Evolutionary conservation across 35 echinoderm and acorn worm species (phyloP).

Genomic region (Amphiura filiformis): DNA sequence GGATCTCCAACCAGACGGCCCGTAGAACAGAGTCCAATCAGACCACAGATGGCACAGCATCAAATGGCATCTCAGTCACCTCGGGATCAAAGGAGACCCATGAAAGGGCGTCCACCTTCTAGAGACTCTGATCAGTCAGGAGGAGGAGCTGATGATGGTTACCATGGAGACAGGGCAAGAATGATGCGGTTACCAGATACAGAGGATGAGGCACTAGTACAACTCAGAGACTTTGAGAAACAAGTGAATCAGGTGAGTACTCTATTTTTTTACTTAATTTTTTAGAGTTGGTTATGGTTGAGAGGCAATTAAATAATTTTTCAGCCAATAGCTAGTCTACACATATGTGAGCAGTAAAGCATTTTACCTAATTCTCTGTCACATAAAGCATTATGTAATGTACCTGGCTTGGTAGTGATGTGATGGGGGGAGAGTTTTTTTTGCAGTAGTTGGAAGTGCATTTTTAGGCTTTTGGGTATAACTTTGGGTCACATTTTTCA

Average conservation of each 20-base stretch:
- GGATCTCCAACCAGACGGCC: background rate
- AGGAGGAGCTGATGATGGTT: background rate
- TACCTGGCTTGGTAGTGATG: too few species aligned
- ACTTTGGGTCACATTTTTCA: too few species aligned
- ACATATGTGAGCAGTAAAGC: too few species aligned
- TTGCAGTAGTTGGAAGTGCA: too few species aligned
- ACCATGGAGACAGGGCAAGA: slow-evolving; percentile 13
- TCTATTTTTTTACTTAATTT: too few species aligned
- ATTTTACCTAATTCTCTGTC: too few species aligned
- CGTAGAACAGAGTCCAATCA: background rate
- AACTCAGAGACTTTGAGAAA: slow-evolving; percentile 69
- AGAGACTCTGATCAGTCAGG: background rate
- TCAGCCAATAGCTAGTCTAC: too few species aligned
- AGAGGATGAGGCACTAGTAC: slow-evolving; percentile 71
- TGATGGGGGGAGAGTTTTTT: too few species aligned
- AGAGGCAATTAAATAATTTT: too few species aligned
- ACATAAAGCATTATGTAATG: too few species aligned
- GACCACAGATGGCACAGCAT: background rate
- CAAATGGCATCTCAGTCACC: slow-evolving; percentile 5
- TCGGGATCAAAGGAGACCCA: background rate
- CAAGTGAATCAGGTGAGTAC: slow-evolving; percentile 71
- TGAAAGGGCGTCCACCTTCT: background rate
- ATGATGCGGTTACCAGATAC: background rate
- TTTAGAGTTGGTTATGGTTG: too few species aligned
- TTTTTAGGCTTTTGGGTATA: too few species aligned